Evolutionary conservation across 2,797 vertebrate species (phyloP), one percentile per base, ranked within the genome.

Genomic region (Hafferia zeledoni): DNA sequence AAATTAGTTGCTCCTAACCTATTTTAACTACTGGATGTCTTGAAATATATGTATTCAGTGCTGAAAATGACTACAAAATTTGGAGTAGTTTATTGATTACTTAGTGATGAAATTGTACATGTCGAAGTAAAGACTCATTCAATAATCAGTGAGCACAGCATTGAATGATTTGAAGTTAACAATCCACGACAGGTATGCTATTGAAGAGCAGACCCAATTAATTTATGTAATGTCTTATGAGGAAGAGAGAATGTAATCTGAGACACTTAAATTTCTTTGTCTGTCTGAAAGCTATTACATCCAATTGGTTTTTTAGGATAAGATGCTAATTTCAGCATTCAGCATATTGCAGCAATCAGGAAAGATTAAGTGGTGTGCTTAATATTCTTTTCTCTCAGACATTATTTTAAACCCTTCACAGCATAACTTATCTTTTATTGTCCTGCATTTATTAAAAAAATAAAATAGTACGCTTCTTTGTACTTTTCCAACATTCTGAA

Each of bases 291-390:
- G 20, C 53, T 64, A 76, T 49, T 87, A 59, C 7, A 30, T 83
- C 11, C 31, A 55, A 44, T 33, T 84, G 7, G 3, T 83, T 86
- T 87, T 20, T 91, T 79, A 69, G 72, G 28, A 37, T 63, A 25
- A 86, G 11, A 53, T n/a, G 25, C 67, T 76, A 76, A 76, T 79
- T 71, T 37, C 63, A 86, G 12, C 18, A 75, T 85, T 82, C 27
- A 31, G 3, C 12, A 31, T 71, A 46, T 27, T 37, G 8, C 19
- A 55, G 43, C 31, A 91, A 68, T 22, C 8, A 59, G 33, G 20
- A 71, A 71, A 46, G 46, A 20, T 13, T 68, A 28, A 35, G 22
- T 3, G 0, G 8, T 39, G 14, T 0, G 0, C 3, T 27, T 59
- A 39, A 52, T 60, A 69, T 39, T 53, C 10, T 49, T 81, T 89